These are phyloP conservation scores for Ianthella basta DNA, from an alignment of 37 sponge, comb jelly and placozoan species.

Conservation along the genomic window DNA sequence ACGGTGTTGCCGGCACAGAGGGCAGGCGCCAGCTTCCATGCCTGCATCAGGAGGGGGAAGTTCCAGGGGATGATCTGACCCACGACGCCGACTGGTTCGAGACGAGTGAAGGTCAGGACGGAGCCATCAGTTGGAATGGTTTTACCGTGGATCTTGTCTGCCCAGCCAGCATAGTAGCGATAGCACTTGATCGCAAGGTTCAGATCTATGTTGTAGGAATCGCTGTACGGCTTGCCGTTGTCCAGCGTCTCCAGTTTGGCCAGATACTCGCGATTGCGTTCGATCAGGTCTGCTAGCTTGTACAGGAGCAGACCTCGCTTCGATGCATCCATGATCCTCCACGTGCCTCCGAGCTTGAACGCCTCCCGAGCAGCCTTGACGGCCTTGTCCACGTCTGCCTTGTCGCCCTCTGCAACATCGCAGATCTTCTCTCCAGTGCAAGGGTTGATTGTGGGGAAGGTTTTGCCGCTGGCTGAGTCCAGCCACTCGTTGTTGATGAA, in stretches of 20 bases:
- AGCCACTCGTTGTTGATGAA: slow-evolving; percentile 97
- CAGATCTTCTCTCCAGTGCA: slow-evolving; percentile 92
- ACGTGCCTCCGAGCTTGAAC: slow-evolving; percentile 83
- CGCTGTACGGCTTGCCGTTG: slow-evolving; percentile 92
- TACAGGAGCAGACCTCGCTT: slow-evolving; percentile 83
- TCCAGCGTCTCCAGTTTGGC: slow-evolving; percentile 92
- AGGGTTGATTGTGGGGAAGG: slow-evolving; percentile 93
- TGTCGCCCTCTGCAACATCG: slow-evolving; percentile 95
- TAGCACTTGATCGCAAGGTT: slow-evolving; percentile 65
- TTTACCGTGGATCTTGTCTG: slow-evolving; percentile 98
- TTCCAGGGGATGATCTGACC: slow-evolving; percentile 99
- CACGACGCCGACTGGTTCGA: slow-evolving; percentile 95
- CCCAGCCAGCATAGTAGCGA: slow-evolving; percentile 97
- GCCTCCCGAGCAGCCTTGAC: slow-evolving; percentile 92
- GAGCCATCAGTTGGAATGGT: slow-evolving; percentile 92
- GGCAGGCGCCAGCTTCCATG: slow-evolving; percentile 99
- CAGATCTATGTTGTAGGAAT: slow-evolving; percentile 66
- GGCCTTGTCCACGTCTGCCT: slow-evolving; percentile 96
- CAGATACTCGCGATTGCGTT: slow-evolving; percentile 90
- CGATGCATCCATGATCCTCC: slow-evolving; percentile 97
- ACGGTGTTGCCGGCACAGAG: slow-evolving; percentile 86
- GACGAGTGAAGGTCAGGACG: slow-evolving; percentile 87
- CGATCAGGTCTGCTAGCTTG: slow-evolving; percentile 92
- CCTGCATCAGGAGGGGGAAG: slow-evolving; percentile 95
- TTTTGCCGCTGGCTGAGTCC: slow-evolving; percentile 90